Conservation (phyloP, 2,797 vertebrate species). For the Calcarius lapponicus region DNA sequence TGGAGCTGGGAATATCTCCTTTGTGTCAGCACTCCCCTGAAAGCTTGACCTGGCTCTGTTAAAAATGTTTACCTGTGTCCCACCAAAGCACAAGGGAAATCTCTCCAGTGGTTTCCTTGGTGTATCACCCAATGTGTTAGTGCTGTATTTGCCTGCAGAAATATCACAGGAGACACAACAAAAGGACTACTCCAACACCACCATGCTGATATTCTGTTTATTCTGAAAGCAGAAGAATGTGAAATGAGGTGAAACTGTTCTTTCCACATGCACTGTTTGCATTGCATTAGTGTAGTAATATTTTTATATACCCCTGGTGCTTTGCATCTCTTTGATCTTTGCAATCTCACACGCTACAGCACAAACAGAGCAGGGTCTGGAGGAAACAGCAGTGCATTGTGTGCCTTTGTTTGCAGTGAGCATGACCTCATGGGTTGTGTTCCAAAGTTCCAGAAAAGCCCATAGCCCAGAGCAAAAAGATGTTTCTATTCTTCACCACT, state of each 20-base stretch:
- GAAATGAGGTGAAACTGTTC: background rate
- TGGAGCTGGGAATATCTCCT: background rate
- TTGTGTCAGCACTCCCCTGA: fast-evolving
- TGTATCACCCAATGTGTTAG: fast-evolving
- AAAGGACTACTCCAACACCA: background rate
- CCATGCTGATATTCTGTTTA: background rate
- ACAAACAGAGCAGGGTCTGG: background rate
- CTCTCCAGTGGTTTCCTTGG: background rate
- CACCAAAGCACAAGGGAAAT: background rate
- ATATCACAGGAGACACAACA: fast-evolving
- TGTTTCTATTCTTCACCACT: background rate
- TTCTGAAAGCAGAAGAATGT: background rate
- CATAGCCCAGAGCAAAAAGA: background rate
- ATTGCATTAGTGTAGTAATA: background rate
- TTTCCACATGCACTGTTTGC: background rate
- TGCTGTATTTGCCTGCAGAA: background rate
- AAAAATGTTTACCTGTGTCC: background rate
- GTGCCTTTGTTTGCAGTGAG: background rate
- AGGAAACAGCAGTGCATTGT: background rate
- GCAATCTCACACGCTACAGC: background rate
- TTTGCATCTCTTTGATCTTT: constrained; percentile 4
- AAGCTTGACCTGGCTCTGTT: background rate
- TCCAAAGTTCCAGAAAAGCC: background rate
- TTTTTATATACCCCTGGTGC: fast-evolving
- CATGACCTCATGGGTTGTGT: fast-evolving